Percentiles rank a stretch among this genome's conserved stretches.
Conservation (phyloP, 2,113 vertebrate species). For the Tupaia tana region DNA sequence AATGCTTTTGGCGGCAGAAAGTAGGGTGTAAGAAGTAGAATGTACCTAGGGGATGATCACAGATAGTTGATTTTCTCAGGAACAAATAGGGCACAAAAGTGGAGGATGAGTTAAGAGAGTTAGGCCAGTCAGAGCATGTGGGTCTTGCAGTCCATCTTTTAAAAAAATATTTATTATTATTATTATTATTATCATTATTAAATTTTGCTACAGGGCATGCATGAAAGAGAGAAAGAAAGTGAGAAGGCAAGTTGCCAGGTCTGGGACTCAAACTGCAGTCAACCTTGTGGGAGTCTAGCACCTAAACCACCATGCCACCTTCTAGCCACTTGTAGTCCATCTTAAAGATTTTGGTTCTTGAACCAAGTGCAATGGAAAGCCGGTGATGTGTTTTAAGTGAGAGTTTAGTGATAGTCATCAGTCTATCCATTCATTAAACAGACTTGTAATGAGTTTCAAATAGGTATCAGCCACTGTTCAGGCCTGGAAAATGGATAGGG, state of each 20-base stretch:
- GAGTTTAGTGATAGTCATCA: not conserved
- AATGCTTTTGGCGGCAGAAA: not conserved
- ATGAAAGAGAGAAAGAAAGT: too few relatives aligned
- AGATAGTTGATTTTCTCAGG: conserved; percentile 38
- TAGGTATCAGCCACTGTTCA: not conserved
- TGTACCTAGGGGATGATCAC: not conserved
- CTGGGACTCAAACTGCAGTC: too few relatives aligned
- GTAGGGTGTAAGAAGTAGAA: not conserved
- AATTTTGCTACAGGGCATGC: too few relatives aligned
- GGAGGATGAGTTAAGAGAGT: not conserved
- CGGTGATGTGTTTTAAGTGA: conserved; percentile 25
- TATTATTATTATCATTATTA: too few relatives aligned
- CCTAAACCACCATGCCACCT: too few relatives aligned
- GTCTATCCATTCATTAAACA: conserved; percentile 3
- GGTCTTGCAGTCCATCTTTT: not conserved
- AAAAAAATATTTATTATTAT: too few relatives aligned
- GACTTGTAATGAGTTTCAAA: not conserved
- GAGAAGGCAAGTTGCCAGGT: too few relatives aligned
- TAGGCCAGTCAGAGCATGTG: not conserved
- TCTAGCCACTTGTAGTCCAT: not conserved
- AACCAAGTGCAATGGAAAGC: not conserved
- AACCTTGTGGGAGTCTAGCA: too few relatives aligned
- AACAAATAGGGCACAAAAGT: not conserved
- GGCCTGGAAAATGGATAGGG: not conserved
- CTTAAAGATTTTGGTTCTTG: not conserved